Evolutionary conservation across 2,888 invertebrate genomes (phyloP), one percentile per base, ranked within the genome.

Genomic region (Ophraella communa): DNA sequence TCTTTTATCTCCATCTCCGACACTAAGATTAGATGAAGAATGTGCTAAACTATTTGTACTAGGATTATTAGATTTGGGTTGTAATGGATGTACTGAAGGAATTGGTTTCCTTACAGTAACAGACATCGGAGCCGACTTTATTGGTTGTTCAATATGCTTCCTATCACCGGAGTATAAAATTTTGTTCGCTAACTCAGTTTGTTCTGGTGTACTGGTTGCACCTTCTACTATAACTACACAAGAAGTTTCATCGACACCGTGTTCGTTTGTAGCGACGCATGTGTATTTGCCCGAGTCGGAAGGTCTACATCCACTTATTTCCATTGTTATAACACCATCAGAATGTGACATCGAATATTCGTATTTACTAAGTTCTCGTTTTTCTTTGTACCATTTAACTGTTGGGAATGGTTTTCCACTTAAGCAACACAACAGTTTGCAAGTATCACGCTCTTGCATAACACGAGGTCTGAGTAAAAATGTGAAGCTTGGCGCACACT

Each of bases 381-480:
- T 93, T 79, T 98, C 97, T 84, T 98, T 98, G 86, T 82, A 92
- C 92, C 92, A 92, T 82, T 91, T 92, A 69, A 98, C 97, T 30
- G 93, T 93, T 17, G 99, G 98, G 76, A 91, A 88, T 65, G 99
- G 99, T 80, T 94, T 94, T 69, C 98, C 98, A 77, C 93, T 93
- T 66, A 99, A 88, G 79, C 98, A 97, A 84, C 98, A 98, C 51
- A 98, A 89, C 71, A 99, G 88, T 85, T 99, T 99, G 87, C 98
- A 98, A 64, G 96, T 96, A 81, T 95, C 93, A 71, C 96, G 91
- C 77, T 88, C 83, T 85, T 99, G 99, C 90, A 99, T 98, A 76
- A 98, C 94, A 81, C 99, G 94, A 80, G 98, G 98, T 83, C 99
- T 91, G 74, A 99, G 89, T 78, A 95, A 91, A 94, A 99, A 99